Percentiles rank a stretch among this genome's conserved stretches.
Evolutionary conservation across 2,888 invertebrate species (phyloP).

Genomic region (Pachymerium ferrugineum): DNA sequence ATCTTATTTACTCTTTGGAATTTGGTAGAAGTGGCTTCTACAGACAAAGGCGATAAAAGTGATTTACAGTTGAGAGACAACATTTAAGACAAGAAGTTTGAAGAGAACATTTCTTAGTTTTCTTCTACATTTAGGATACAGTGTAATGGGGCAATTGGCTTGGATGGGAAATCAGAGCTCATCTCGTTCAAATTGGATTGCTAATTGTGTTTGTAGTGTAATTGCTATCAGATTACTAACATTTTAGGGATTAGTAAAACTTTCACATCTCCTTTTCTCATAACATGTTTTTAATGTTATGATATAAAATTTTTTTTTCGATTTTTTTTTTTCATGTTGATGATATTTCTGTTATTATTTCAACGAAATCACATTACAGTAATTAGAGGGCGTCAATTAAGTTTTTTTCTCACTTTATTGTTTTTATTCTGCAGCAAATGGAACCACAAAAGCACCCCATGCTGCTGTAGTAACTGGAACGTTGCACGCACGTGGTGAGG

Average conservation of each 20-base stretch:
- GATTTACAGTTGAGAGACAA: neutral
- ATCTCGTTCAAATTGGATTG: conserved; percentile 10
- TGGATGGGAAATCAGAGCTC: neutral
- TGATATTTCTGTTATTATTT: no score
- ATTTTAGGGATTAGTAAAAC: neutral
- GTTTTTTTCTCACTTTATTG: no score
- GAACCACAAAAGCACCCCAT: neutral
- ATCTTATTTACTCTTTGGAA: neutral
- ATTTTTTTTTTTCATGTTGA: no score
- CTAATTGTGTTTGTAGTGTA: neutral
- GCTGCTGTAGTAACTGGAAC: conserved; percentile 32
- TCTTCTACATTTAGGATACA: neutral
- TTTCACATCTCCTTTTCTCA: neutral
- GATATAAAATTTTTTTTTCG: no score
- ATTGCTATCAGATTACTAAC: neutral
- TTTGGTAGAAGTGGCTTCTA: neutral
- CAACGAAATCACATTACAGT: no score
- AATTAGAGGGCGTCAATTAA: no score
- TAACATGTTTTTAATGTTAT: no score
- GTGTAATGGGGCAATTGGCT: neutral
- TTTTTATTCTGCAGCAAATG: neutral
- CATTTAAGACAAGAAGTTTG: neutral
- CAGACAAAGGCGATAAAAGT: neutral
- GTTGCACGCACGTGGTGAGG: conserved; percentile 66
- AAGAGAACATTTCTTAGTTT: neutral